These are phyloP conservation scores for Eospalax fontanierii DNA, from an alignment of 2,797 vertebrate genomes.

Conservation along the genomic window DNA sequence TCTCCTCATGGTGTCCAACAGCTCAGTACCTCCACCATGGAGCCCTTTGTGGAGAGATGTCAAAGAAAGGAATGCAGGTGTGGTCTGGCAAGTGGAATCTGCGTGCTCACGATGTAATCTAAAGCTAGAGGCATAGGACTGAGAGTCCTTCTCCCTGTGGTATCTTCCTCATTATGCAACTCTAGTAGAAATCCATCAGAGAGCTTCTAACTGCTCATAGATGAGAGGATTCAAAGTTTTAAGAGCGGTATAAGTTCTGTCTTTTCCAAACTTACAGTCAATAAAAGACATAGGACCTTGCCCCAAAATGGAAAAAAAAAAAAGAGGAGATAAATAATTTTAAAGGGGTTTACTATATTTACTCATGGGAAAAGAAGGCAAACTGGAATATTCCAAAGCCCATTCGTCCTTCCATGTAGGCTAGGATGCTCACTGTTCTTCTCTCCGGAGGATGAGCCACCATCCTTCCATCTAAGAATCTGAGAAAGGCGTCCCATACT, in stretches of 20 bases:
- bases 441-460: background rate
- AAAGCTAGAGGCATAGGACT: rapidly evolving
- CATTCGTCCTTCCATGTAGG: background rate
- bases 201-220: background rate
- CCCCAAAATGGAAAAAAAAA: background rate
- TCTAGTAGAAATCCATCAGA: background rate
- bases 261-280: background rate
- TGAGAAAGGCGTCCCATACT: background rate
- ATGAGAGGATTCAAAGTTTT: background rate
- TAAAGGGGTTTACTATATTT: rapidly evolving
- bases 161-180: background rate
- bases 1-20: background rate
- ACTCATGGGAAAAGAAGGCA: rapidly evolving
- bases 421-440: background rate
- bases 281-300: background rate
- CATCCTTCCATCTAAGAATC: background rate
- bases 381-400: background rate
- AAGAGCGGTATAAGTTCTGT: background rate
- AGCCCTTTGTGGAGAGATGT: background rate
- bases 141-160: rapidly evolving
- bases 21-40: rapidly evolving
- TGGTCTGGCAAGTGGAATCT: rapidly evolving
- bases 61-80: rapidly evolving
- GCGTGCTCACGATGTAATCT: rapidly evolving
- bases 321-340: background rate